phyloP scores from a whole-genome alignment of 2,113 vertebrate species.

The Balaeniceps rex region DNA sequence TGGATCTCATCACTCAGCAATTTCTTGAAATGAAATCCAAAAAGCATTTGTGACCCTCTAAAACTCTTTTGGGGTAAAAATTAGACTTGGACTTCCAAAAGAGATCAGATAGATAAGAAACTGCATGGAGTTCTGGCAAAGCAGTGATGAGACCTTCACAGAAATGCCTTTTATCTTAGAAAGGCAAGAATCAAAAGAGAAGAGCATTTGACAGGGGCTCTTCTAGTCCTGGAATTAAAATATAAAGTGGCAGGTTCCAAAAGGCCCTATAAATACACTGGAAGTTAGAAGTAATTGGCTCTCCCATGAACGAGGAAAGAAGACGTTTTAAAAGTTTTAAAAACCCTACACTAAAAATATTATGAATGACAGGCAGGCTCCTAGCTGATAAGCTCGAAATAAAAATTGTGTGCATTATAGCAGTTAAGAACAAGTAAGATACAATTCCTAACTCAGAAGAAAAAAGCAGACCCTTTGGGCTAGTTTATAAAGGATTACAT shows the following conservation, averaged over 20 bases:
- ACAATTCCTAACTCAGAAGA: neutral
- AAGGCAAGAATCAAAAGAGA: neutral
- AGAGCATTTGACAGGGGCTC: neutral
- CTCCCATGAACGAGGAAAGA: neutral
- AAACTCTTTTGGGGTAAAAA: neutral
- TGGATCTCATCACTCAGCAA: neutral
- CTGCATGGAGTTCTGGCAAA: neutral
- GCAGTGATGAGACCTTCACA: neutral
- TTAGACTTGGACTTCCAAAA: neutral
- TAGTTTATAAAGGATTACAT: neutral
- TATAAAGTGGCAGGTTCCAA: neutral
- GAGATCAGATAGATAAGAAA: neutral
- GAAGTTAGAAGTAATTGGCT: neutral
- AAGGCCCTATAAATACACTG: neutral
- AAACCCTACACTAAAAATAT: neutral
- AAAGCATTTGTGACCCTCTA: neutral
- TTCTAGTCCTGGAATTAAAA: constrained; percentile 13
- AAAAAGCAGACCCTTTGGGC: neutral
- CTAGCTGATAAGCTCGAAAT: neutral
- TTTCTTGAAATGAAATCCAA: neutral
- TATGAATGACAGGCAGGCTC: neutral
- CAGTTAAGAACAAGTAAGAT: neutral
- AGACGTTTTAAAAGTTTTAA: neutral
- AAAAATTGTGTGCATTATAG: neutral
- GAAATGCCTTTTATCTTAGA: neutral